Percentiles rank a stretch among this genome's conserved stretches.
Evolutionary conservation across 2,888 invertebrate genomes (phyloP).

Genomic region (Eristalinus sepulchralis): DNA sequence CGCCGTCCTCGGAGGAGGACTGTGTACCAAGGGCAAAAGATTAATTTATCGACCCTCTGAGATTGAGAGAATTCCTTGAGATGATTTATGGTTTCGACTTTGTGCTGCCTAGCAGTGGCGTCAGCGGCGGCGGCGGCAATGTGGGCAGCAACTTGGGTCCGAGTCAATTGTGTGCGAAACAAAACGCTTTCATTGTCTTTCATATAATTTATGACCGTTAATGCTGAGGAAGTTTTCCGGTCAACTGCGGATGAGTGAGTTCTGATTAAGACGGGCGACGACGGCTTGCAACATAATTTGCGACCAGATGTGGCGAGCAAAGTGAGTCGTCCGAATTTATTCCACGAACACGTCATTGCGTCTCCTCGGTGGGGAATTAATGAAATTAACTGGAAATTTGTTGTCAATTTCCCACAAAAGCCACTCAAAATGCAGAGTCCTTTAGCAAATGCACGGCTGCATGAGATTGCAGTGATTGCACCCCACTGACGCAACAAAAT

Average conservation of each 20-base stretch:
- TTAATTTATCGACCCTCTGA: neutral
- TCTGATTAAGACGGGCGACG: neutral
- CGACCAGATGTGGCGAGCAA: neutral
- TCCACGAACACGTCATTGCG: neutral
- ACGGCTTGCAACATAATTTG: neutral
- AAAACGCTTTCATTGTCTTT: neutral
- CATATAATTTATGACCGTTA: neutral
- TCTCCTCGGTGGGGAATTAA: neutral
- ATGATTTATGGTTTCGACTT: neutral
- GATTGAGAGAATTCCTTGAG: neutral
- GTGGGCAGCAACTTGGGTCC: neutral
- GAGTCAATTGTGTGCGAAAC: slow-evolving; percentile 1
- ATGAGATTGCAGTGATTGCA: neutral
- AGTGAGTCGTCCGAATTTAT: neutral
- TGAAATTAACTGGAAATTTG: neutral
- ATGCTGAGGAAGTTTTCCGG: neutral
- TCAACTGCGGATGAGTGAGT: neutral
- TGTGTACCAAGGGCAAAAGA: neutral
- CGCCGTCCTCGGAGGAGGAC: neutral
- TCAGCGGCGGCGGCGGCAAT: no score
- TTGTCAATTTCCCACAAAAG: neutral
- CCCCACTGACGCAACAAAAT: neutral
- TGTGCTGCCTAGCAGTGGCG: no score
- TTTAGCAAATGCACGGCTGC: neutral
- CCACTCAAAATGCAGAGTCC: neutral